Percentiles rank a stretch among this genome's conserved stretches.
Evolutionary conservation across 1,140 invertebrate genomes (phyloP).

Genomic region (Pseudomyrmex sp.): DNA sequence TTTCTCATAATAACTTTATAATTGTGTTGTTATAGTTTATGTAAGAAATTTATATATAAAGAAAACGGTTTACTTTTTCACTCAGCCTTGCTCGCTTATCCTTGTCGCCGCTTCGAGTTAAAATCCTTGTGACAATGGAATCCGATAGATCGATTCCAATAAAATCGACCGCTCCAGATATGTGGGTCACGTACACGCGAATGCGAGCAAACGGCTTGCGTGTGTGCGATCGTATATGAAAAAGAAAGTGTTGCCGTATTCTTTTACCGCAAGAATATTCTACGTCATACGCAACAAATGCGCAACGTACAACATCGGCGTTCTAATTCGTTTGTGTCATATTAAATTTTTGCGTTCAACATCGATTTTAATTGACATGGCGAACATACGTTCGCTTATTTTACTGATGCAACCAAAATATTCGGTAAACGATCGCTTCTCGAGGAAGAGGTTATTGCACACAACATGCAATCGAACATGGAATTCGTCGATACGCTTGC

Average conservation of each 20-base stretch:
- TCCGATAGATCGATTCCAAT: conserved; percentile 57
- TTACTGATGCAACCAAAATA: not conserved
- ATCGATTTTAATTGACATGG: not conserved
- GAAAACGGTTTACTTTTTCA: conserved; percentile 22
- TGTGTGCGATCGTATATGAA: conserved; percentile 30
- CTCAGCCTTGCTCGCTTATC: conserved; percentile 25
- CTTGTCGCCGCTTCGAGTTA: conserved; percentile 8
- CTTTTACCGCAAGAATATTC: conserved; percentile 38
- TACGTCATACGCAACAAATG: not conserved
- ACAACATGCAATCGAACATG: conserved; percentile 21
- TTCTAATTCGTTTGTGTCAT: conserved; percentile 8
- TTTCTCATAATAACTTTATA: too few species aligned
- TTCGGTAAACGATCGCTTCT: not conserved
- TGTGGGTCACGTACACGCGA: conserved; percentile 48
- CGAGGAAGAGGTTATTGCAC: conserved; percentile 6
- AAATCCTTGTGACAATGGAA: conserved; percentile 50
- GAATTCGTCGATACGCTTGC: conserved; percentile 44
- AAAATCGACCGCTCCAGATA: conserved; percentile 33
- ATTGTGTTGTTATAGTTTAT: not conserved
- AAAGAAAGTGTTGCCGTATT: conserved; percentile 55
- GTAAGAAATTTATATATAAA: not conserved
- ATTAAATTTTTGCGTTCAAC: conserved; percentile 12
- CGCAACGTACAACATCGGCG: not conserved
- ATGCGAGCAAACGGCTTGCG: not conserved
- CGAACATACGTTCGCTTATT: not conserved